Evolutionary conservation across 2,113 vertebrate species (phyloP), one percentile per base, ranked within the genome.

Genomic region (Nerophis lumbriciformis): DNA sequence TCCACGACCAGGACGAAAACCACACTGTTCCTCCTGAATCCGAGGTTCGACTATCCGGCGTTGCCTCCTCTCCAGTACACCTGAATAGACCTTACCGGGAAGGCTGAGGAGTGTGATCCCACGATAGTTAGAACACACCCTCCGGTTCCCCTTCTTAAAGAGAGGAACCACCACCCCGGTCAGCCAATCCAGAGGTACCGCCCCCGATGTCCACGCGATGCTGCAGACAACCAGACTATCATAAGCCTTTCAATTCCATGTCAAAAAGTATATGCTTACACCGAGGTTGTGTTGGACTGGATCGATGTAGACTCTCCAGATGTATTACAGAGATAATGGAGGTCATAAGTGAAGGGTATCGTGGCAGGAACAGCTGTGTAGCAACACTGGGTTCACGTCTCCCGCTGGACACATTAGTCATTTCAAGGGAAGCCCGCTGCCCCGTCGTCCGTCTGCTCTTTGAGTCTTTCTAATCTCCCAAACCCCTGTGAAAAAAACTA

Each of bases 321-420:
- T 90, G 87, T 90, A 89, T 80, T 79, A 68, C 64, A 35, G 77
- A 80, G 83, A 77, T 74, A 70, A 70, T 76, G 68, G 49, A 74
- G 82, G 84, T 88, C 86, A 84, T 59, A 69, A 81, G 83, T 81
- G 81, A 85, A 85, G 80, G 85, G 79, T 79, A 83, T 75, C 14
- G 62, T 73, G 75, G 69, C 61, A 38, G 63, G 72, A 85, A 86
- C 87, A 90, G 86, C 85, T 90, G 85, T 79, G 77, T 53, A 69
- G 77, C 67, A 73, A 77, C 79, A 65, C 70, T 39, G 1, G 48
- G 70, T 70, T 74, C 75, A 76, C 73, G 63, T 77, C 75, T 81
- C 83, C 84, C 57, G 45, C 71, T 77, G 71, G 78, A 83, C 79
- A 75, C 81, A 86, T 90, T 86, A 80, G 85, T 90, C 85, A 89